A percentile compares a stretch with the other conserved stretches of the same genome.
Conservation (phyloP, 2,888 invertebrate genomes). For the Sarcophaga carnaria region DNA sequence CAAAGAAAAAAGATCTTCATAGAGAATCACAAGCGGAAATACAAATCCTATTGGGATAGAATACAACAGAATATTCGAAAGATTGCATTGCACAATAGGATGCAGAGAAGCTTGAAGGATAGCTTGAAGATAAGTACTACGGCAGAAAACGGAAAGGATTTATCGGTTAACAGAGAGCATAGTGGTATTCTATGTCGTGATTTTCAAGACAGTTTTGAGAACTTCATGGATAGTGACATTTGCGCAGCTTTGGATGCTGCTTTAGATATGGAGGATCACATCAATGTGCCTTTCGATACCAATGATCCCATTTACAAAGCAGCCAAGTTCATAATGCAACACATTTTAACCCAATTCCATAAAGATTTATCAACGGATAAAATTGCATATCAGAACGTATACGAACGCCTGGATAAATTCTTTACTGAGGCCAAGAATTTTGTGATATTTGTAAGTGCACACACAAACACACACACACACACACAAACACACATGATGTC, state of each 20-base stretch:
- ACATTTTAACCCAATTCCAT: conserved; percentile 76
- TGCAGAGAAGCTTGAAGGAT: neutral
- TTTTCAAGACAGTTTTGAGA: conserved; percentile 74
- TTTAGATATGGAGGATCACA: conserved; percentile 74
- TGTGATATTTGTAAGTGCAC: conserved; percentile 75
- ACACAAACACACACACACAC: neutral
- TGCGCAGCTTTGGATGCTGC: conserved; percentile 77
- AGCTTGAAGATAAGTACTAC: neutral
- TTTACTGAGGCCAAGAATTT: conserved; percentile 77
- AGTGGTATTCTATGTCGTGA: conserved; percentile 70
- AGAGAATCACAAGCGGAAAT: conserved; percentile 68
- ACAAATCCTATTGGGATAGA: conserved; percentile 66
- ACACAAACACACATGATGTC: too few species aligned
- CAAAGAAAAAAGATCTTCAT: conserved; percentile 73
- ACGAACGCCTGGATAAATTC: conserved; percentile 73
- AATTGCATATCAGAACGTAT: conserved; percentile 70
- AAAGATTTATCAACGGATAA: conserved; percentile 76
- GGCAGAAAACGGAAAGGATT: neutral
- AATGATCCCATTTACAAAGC: conserved; percentile 78
- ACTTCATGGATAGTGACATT: conserved; percentile 75
- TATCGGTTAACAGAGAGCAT: neutral
- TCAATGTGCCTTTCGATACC: conserved; percentile 71
- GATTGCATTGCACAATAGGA: conserved; percentile 23
- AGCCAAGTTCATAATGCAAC: conserved; percentile 78
- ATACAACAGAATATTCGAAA: conserved; percentile 69